phyloP scores from a whole-genome alignment of 2,797 vertebrate species.

The Labroides dimidiatus region DNA sequence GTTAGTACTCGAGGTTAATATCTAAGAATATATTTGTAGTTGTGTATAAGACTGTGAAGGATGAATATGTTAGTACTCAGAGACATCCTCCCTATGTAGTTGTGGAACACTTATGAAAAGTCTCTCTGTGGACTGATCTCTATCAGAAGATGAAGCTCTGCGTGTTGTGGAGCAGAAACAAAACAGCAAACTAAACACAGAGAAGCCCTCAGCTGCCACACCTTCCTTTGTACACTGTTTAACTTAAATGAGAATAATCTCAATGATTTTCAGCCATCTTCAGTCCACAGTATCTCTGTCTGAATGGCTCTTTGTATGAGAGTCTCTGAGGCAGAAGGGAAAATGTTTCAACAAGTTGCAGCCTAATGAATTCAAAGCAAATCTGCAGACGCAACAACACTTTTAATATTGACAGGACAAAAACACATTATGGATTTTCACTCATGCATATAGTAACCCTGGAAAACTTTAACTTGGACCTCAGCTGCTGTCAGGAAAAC shows the following conservation, averaged over 20 bases:
- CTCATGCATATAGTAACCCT: neutral
- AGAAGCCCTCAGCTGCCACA: conserved; percentile 32
- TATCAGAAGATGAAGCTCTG: conserved; percentile 5
- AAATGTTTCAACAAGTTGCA: conserved; percentile 18
- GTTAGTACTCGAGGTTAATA: neutral
- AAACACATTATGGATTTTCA: conserved; percentile 6
- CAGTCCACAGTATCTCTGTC: conserved; percentile 9
- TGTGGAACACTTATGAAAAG: neutral
- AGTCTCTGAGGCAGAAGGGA: conserved; percentile 27
- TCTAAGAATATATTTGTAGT: conserved; percentile 18
- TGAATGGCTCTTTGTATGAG: conserved; percentile 44
- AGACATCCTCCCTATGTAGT: conserved; percentile 5
- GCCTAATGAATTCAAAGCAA: conserved; percentile 11
- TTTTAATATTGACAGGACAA: conserved; percentile 4
- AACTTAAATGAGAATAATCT: conserved; percentile 32
- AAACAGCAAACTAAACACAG: conserved; percentile 26
- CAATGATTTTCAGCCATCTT: conserved; percentile 16
- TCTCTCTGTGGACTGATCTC: conserved; percentile 10
- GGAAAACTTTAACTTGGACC: neutral
- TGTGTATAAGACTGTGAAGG: conserved; percentile 45
- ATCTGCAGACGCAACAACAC: conserved; percentile 2
- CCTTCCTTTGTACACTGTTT: conserved; percentile 49
- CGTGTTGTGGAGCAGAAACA: conserved; percentile 28
- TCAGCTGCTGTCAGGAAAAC: neutral
- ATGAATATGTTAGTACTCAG: conserved; percentile 17